Base-by-base conservation (phyloP, 2,888 invertebrate species). In the Lingula anatina region DNA sequence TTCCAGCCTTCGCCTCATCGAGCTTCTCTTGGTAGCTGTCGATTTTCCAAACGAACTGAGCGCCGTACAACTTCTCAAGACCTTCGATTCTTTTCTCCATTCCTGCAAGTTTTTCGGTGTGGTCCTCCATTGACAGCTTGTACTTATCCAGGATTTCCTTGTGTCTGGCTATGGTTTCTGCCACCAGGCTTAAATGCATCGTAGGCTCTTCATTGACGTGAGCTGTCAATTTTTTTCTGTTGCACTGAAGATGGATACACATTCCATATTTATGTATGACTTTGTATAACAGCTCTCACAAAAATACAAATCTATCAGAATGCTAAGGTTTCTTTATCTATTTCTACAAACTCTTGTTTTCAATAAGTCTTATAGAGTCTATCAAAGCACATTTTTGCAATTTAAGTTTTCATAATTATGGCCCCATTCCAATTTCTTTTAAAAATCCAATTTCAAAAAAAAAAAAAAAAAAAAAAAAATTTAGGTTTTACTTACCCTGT, bases 41-140 rank as follows among this genome's bases (percentile, higher is more conserved):
- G 31, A 78, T 75, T 48, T 66, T 68, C 78, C 78, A 78, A 21
- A 78, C 64, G 7, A 73, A 53, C 53, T 77, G 76, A 7, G 72
- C 61, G 2, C 77, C 77, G 56, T 73, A 75, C 52, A 75, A 57
- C 50, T 73, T 73, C 55, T 73, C 70, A 46, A 76, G 61, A 2
- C 62, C 54, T 28, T 70, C 64, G 1, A 72, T 65, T 55, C 65
- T 58, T 12, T 55, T 49, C 44, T 53, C 56, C 20, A 63, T 44
- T 3, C 28, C 31, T 15, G 42, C 25, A 9, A 54, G 31, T 47
- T 53, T 49, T 12, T 46, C 35, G 15, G 46, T 47, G 5, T 63
- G 62, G 36, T 60, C 54, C 2, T 61, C 58, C 5, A 67, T 50
- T 2, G 51, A 39, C 37, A 59, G 55, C 15, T 53, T 52, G 25